Conservation (phyloP, 23 tunicate species). For the Halocynthia aurantium region DNA sequence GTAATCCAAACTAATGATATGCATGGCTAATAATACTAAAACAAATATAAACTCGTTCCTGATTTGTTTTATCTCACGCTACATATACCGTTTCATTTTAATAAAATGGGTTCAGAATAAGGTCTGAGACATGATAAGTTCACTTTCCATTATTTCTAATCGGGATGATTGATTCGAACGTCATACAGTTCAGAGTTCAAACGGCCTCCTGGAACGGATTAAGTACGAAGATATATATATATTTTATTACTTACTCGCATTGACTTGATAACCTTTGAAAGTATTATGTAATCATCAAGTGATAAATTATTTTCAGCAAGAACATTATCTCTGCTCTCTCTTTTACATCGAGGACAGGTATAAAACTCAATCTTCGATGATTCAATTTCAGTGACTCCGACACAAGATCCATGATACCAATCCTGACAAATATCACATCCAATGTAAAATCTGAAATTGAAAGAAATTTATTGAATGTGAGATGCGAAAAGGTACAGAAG, state of each 20-base stretch:
- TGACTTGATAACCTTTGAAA: slow-evolving; percentile 15
- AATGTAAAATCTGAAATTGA: slow-evolving; percentile 61
- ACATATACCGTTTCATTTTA: too few relatives aligned
- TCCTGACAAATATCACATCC: slow-evolving; percentile 96
- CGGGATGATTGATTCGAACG: not conserved
- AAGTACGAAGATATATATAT: too few relatives aligned
- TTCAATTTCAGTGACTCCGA: slow-evolving; percentile 59
- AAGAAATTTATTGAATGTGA: not conserved
- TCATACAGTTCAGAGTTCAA: not conserved
- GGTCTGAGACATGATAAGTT: too few relatives aligned
- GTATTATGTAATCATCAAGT: not conserved
- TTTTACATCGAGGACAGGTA: slow-evolving; percentile 83
- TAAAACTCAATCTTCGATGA: slow-evolving; percentile 60
- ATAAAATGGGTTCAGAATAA: too few relatives aligned
- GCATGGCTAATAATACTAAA: too few relatives aligned
- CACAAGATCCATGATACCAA: slow-evolving; percentile 89
- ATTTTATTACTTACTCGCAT: slow-evolving; percentile 9
- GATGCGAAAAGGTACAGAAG: not conserved
- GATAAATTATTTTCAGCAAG: slow-evolving; percentile 10
- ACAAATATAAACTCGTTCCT: too few relatives aligned
- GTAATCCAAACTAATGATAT: too few relatives aligned
- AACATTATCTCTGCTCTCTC: not conserved
- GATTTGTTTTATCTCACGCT: too few relatives aligned
- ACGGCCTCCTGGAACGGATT: too few relatives aligned
- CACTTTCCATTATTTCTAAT: too few relatives aligned